Percentiles rank a stretch among this genome's conserved stretches.
Evolutionary conservation across 2,797 vertebrate genomes (phyloP).

Genomic region (Takifugu ocellatus): DNA sequence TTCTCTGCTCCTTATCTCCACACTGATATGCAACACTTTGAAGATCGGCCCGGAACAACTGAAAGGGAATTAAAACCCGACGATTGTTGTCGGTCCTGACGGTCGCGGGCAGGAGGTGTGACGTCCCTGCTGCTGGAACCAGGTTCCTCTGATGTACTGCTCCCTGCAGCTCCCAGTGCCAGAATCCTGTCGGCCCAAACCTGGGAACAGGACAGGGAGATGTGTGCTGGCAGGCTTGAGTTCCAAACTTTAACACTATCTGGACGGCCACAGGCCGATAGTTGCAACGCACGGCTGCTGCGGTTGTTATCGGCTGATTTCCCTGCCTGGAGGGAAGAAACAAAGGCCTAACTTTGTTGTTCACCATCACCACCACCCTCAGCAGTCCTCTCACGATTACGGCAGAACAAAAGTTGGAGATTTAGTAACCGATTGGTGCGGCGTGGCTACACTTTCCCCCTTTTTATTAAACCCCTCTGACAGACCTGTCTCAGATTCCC

Average conservation of each 20-base stretch:
- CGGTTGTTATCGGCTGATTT: slow-evolving; percentile 45
- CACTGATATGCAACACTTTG: slow-evolving; percentile 61
- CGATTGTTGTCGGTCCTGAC: slow-evolving; percentile 21
- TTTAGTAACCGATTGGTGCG: neutral
- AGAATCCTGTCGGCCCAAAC: neutral
- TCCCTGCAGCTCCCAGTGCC: slow-evolving; percentile 6
- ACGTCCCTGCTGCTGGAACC: slow-evolving; percentile 1
- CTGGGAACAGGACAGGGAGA: slow-evolving; percentile 22
- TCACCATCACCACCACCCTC: slow-evolving; percentile 47
- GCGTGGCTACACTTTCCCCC: slow-evolving; percentile 21
- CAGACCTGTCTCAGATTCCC: slow-evolving; percentile 43
- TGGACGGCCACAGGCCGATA: slow-evolving; percentile 23
- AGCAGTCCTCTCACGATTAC: slow-evolving; percentile 12
- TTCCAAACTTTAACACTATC: slow-evolving; percentile 35
- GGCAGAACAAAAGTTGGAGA: neutral
- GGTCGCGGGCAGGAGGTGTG: slow-evolving; percentile 9
- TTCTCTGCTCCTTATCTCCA: slow-evolving; percentile 54
- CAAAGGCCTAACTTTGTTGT: slow-evolving; percentile 30
- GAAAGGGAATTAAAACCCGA: slow-evolving; percentile 46
- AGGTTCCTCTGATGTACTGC: neutral
- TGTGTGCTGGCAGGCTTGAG: slow-evolving; percentile 26
- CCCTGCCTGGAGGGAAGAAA: slow-evolving; percentile 32
- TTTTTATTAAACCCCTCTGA: slow-evolving; percentile 45
- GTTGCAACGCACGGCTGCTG: slow-evolving; percentile 28
- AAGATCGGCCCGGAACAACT: slow-evolving; percentile 49